Evolutionary conservation across 2,797 vertebrate genomes (phyloP), one percentile per base, ranked within the genome.

Genomic region (Sebastes kiyomatsui): DNA sequence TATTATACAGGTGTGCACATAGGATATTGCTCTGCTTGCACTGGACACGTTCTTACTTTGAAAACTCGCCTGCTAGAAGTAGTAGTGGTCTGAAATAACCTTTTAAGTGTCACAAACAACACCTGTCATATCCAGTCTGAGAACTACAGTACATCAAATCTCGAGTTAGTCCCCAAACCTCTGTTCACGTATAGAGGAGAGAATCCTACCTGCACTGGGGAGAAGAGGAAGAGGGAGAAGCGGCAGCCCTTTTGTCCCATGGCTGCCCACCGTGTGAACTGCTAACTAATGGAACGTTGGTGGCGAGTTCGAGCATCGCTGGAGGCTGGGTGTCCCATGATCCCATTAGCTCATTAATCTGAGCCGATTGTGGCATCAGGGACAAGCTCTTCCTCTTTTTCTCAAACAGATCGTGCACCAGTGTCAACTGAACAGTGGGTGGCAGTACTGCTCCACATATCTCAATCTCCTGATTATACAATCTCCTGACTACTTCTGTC

Each of bases 231-330:
- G 61, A 96, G 87, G 55, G 94, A 96, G 82, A 94, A 95, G 46
- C 92, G 89, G 85, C 94, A 96, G 90, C 95, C 95, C 76, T 95
- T 96, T 86, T 96, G 95, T 90, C 95, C 96, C 96, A 96, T 96
- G 89, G 87, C 94, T 93, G 89, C 77, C 85, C 68, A 60, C 83
- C 7, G 68, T 84, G 79, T 82, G 72, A 89, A 71, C 18, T 59
- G 46, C 33, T 72, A 76, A 88, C 80, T 89, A 79, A 73, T 61
- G 64, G 65, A 78, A 62, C 42, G 77, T 65, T 55, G 76, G 75
- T 54, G 70, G 69, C 20, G 35, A 72, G 85, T 83, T 80, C 23
- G 83, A 87, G 70, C 75, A 81, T 86, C 75, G 77, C 22, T 80
- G 65, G 76, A 71, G 82, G 86, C 76, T 73, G 85, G 33, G 84